Evolutionary conservation across 2,113 vertebrate species (phyloP).

Genomic region (Callorhinus ursinus): DNA sequence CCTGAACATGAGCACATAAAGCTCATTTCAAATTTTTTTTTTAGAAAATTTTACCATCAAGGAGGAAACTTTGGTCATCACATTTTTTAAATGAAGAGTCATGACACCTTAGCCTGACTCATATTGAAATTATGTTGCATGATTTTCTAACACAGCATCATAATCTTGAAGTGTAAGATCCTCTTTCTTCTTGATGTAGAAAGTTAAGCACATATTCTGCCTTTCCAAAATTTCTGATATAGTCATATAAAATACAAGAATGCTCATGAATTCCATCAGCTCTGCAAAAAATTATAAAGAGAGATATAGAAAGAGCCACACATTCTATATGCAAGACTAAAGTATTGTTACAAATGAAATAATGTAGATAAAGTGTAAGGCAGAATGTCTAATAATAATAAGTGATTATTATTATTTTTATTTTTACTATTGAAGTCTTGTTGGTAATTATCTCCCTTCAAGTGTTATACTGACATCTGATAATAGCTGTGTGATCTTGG

Average conservation of each 20-base stretch:
- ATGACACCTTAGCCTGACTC: neutral
- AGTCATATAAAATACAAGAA: neutral
- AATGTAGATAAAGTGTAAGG: neutral
- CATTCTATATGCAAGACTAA: neutral
- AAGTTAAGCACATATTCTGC: neutral
- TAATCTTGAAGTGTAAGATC: neutral
- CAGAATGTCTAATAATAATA: neutral
- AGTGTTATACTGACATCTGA: neutral
- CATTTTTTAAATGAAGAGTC: neutral
- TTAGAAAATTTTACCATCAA: neutral
- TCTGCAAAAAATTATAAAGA: neutral
- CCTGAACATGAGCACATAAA: neutral
- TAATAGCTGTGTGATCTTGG: neutral
- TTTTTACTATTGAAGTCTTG: neutral
- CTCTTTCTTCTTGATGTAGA: neutral
- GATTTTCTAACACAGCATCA: conserved; percentile 20
- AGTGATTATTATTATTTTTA: neutral
- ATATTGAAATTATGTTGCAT: conserved; percentile 12
- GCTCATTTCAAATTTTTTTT: neutral
- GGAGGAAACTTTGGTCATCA: neutral
- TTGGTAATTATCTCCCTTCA: neutral
- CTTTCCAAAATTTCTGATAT: neutral
- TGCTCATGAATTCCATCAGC: neutral
- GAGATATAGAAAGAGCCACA: neutral
- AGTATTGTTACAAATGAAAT: neutral